Percentiles rank a stretch among this genome's conserved stretches.
Evolutionary conservation across 2,113 vertebrate species (phyloP).

Genomic region (Tinamus guttatus): DNA sequence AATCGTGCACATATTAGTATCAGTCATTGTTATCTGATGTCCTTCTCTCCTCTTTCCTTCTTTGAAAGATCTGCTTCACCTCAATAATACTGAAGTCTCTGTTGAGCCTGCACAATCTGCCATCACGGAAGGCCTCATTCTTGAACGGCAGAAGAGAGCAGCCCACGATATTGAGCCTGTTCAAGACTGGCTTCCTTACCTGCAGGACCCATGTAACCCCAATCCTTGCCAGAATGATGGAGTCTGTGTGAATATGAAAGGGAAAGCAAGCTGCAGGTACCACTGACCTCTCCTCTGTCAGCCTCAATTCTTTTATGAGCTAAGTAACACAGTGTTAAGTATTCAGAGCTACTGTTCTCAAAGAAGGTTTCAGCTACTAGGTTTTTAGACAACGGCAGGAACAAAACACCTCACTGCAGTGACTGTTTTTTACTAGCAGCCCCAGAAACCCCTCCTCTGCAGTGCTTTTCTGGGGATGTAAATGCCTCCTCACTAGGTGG

Average conservation of each 20-base stretch:
- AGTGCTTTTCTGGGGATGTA: not conserved
- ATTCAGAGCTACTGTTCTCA: not conserved
- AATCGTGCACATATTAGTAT: not conserved
- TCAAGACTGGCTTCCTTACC: conserved; percentile 63
- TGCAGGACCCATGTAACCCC: conserved; percentile 76
- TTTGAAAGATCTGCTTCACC: conserved; percentile 83
- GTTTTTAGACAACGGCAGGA: not conserved
- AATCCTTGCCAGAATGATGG: conserved; percentile 88
- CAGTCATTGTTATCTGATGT: not conserved
- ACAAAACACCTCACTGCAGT: not conserved
- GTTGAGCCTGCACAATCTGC: not conserved
- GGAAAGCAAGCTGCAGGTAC: conserved; percentile 87
- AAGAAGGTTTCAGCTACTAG: not conserved
- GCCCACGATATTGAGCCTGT: not conserved
- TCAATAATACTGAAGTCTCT: conserved; percentile 84
- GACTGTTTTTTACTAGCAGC: not conserved
- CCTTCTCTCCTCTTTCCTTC: not conserved
- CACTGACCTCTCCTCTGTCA: not conserved
- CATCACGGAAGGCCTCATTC: not conserved
- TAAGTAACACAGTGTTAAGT: not conserved
- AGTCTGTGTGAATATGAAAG: conserved; percentile 79
- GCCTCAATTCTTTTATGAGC: not conserved
- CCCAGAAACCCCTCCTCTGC: not conserved
- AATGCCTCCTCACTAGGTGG: not conserved
- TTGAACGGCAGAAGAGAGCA: conserved; percentile 69